Percentiles rank a stretch among this genome's conserved stretches.
These are phyloP conservation scores for Dryocosmus kuriphilus DNA, from an alignment of 2,888 invertebrate genomes.

Conservation along the genomic window DNA sequence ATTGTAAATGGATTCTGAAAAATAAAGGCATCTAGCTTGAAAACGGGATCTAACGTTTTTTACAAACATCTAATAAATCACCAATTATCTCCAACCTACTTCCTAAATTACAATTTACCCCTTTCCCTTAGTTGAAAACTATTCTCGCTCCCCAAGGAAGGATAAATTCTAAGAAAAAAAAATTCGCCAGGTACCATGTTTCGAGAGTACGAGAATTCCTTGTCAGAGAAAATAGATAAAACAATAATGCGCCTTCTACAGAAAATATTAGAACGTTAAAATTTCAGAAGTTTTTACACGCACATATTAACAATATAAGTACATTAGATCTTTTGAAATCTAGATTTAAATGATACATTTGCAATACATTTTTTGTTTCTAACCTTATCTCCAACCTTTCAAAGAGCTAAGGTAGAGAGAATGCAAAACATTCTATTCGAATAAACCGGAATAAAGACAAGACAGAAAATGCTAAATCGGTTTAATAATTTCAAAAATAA, in stretches of 20 bases:
- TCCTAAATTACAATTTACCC: conserved; percentile 17
- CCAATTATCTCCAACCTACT: not conserved
- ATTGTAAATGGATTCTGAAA: not conserved
- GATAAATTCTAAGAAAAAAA: conserved; percentile 4
- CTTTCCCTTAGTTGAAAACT: conserved; percentile 9
- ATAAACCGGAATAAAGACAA: conserved; percentile 18
- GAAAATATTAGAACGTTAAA: not conserved
- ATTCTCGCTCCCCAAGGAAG: not conserved
- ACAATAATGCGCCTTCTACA: not conserved
- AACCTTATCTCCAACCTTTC: not conserved
- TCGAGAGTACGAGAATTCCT: conserved; percentile 12
- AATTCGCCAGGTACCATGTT: conserved; percentile 10
- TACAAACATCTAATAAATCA: not conserved
- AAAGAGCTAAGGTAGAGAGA: not conserved
- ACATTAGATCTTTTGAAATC: no score
- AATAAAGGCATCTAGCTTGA: not conserved
- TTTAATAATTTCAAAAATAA: not conserved
- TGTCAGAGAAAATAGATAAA: not conserved
- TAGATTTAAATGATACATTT: no score
- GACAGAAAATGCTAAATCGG: not conserved
- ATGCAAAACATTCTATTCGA: not conserved
- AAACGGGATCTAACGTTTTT: not conserved
- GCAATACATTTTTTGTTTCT: no score
- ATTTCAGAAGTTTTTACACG: no score
- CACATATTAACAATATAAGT: no score